Conservation (phyloP, 2,888 invertebrate genomes). For the Euzophera pinguis region DNA sequence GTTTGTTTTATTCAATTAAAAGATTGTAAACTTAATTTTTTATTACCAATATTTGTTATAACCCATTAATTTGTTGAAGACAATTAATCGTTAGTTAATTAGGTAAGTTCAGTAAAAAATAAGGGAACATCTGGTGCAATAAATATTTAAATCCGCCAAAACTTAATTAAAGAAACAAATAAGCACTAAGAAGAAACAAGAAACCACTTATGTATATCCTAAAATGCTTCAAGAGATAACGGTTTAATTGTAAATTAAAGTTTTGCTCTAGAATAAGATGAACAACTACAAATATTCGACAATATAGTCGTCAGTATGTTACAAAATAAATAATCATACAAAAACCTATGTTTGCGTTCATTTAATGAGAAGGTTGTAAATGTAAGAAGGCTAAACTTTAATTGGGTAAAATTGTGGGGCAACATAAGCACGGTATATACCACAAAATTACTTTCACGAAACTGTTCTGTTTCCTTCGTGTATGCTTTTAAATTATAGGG, state of each 20-base stretch:
- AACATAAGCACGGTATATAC: constrained; percentile 4
- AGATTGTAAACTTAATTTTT: background rate
- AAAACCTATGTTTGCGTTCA: constrained; percentile 30
- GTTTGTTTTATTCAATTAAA: background rate
- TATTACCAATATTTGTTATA: no score
- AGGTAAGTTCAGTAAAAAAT: no score
- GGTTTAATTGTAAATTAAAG: no score
- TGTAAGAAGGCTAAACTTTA: constrained; percentile 33
- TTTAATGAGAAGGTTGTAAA: constrained; percentile 42
- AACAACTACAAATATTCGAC: background rate
- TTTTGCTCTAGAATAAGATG: no score
- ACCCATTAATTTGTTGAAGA: no score
- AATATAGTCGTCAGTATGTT: constrained; percentile 23
- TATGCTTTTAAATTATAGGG: constrained; percentile 8
- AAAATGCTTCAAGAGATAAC: no score
- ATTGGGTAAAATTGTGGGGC: constrained; percentile 17
- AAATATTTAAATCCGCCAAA: no score
- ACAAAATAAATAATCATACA: constrained; percentile 15
- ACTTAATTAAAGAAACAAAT: no score
- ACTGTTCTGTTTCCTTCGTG: constrained; percentile 4
- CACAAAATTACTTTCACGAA: constrained; percentile 10
- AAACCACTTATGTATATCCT: no score
- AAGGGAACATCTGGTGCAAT: no score
- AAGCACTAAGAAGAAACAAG: no score
- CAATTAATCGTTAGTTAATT: no score